A percentile compares a stretch with the other conserved stretches of the same genome.
Conservation (phyloP, 2,113 vertebrate genomes). For the Lophura nycthemera region DNA sequence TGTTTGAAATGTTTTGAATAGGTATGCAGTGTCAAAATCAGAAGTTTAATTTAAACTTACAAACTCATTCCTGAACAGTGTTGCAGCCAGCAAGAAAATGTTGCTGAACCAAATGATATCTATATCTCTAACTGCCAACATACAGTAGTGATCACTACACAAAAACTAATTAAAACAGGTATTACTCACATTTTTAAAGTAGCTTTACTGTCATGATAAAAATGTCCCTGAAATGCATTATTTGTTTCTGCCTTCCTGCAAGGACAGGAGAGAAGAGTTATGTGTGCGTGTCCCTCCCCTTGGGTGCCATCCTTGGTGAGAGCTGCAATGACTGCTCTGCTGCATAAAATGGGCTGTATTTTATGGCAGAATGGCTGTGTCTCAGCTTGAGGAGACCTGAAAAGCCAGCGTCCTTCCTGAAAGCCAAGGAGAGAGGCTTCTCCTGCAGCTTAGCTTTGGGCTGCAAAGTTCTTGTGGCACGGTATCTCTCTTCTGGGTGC, state of each 20-base stretch:
- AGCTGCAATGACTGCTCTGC: background rate
- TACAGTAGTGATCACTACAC: background rate
- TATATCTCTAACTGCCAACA: background rate
- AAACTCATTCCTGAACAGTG: background rate
- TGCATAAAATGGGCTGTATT: background rate
- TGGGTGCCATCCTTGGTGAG: background rate
- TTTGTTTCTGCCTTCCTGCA: background rate
- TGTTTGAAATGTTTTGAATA: slow-evolving; percentile 36
- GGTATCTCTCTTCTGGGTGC: background rate
- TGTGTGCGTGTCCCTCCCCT: fast-evolving
- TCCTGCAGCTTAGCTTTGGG: background rate
- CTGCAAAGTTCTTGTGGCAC: background rate
- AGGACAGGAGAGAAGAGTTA: background rate
- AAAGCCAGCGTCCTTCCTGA: background rate
- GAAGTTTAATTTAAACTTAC: slow-evolving; percentile 23
- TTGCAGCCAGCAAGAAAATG: background rate
- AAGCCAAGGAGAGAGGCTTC: background rate
- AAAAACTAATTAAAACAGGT: background rate
- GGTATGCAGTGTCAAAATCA: slow-evolving; percentile 8
- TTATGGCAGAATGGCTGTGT: background rate
- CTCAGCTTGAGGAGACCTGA: background rate
- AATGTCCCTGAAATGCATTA: background rate
- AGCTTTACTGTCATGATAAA: background rate
- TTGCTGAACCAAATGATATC: background rate
- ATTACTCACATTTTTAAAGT: background rate